These are phyloP conservation scores for Grantiella picta DNA, from an alignment of 2,113 vertebrate genomes.

Conservation along the genomic window DNA sequence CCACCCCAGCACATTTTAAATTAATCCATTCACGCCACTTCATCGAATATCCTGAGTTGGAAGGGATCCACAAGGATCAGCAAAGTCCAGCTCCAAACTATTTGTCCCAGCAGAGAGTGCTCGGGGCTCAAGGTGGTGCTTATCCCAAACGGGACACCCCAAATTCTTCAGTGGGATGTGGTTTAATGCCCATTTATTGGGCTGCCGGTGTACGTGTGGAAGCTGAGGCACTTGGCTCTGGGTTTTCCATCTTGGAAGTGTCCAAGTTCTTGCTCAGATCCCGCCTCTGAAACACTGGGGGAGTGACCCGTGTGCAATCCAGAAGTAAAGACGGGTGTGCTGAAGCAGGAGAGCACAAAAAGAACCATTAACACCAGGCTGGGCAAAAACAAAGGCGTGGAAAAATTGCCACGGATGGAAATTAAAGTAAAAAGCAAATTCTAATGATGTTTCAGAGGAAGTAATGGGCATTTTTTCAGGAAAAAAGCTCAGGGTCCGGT, in stretches of 20 bases:
- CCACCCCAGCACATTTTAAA: background rate
- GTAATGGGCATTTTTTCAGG: background rate
- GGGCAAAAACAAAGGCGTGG: background rate
- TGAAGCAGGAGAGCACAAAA: background rate
- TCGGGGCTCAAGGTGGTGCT: background rate
- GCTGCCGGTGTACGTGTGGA: background rate
- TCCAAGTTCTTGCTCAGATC: background rate
- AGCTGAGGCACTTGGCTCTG: background rate
- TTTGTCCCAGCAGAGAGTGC: background rate
- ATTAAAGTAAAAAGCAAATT: background rate
- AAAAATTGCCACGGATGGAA: background rate
- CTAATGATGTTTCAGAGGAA: background rate
- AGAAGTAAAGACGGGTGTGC: background rate
- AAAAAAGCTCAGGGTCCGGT: background rate
- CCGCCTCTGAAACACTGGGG: background rate
- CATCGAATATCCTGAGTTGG: background rate
- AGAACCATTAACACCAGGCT: background rate
- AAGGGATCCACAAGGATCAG: background rate
- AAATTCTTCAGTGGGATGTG: background rate
- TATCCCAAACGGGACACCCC: background rate
- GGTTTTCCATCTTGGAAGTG: background rate
- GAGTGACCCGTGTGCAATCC: background rate
- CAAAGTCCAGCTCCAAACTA: background rate
- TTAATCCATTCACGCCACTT: background rate
- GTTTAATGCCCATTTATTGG: fast-evolving